Evolutionary conservation across 2,113 vertebrate genomes (phyloP).

Genomic region (Dicrurus megarhynchus): DNA sequence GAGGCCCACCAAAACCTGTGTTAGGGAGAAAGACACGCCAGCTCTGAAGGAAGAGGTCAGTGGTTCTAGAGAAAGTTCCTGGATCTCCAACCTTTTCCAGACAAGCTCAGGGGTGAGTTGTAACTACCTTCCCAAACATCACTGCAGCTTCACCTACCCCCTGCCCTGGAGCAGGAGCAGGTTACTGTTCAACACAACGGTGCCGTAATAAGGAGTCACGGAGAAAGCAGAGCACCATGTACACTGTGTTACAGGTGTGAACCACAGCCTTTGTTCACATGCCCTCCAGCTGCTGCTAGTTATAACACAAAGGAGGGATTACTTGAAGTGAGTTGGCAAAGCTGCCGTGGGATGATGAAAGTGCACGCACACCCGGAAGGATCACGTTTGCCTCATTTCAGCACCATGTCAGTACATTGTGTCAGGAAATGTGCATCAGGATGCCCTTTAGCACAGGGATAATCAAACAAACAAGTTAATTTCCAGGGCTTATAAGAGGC

Average conservation of each 20-base stretch:
- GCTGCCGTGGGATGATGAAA: constrained; percentile 15
- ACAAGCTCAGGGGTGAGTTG: neutral
- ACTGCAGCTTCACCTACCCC: neutral
- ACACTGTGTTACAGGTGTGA: neutral
- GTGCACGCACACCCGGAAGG: neutral
- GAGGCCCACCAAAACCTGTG: accelerated
- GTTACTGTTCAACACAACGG: neutral
- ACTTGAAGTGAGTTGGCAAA: constrained; percentile 16
- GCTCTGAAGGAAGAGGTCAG: neutral
- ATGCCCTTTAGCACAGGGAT: neutral
- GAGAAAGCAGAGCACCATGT: neutral
- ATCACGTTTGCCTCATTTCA: constrained; percentile 15
- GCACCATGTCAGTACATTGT: neutral
- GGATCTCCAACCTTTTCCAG: neutral
- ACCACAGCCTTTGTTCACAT: constrained; percentile 19
- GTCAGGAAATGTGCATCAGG: constrained; percentile 16
- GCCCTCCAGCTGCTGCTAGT: constrained; percentile 45
- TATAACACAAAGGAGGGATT: constrained; percentile 47
- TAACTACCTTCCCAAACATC: neutral
- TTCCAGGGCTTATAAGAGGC: neutral
- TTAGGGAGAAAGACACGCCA: neutral
- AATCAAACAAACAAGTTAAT: constrained; percentile 18
- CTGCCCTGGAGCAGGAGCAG: neutral
- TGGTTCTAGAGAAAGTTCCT: neutral
- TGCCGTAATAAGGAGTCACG: neutral